Conservation (phyloP, 2,113 vertebrate genomes). For the Myotis davidii region DNA sequence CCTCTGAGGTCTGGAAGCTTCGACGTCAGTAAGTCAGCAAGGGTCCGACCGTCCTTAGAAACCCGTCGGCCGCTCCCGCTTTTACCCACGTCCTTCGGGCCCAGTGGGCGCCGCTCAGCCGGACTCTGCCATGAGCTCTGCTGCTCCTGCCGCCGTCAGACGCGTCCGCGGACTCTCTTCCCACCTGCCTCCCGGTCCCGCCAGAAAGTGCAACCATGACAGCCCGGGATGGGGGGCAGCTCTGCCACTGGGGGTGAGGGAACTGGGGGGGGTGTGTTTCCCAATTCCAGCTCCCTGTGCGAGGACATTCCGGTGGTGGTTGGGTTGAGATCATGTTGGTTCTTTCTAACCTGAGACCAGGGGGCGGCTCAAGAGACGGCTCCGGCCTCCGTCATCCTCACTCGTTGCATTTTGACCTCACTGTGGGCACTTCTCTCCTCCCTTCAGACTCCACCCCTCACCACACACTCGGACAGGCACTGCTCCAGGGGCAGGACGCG, state of each 20-base stretch:
- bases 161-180: too few relatives aligned
- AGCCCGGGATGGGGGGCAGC: not conserved
- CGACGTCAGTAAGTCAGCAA: not conserved
- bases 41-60: not conserved
- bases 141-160: not conserved
- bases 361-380: accelerated
- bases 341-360: not conserved
- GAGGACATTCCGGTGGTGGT: not conserved
- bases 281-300: not conserved
- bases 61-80: not conserved
- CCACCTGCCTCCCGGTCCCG: accelerated
- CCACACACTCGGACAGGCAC: not conserved
- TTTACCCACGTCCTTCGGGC: not conserved
- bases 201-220: not conserved
- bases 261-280: accelerated
- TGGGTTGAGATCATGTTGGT: accelerated
- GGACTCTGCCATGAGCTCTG: accelerated
- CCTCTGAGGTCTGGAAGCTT: not conserved
- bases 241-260: too few relatives aligned
- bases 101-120: too few relatives aligned
- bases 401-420: not conserved
- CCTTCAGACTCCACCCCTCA: not conserved
- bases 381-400: not conserved
- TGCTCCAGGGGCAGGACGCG: not conserved
- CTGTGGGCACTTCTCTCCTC: not conserved